phyloP scores from a whole-genome alignment of 2,113 vertebrate genomes.

The Lepus timidus region DNA sequence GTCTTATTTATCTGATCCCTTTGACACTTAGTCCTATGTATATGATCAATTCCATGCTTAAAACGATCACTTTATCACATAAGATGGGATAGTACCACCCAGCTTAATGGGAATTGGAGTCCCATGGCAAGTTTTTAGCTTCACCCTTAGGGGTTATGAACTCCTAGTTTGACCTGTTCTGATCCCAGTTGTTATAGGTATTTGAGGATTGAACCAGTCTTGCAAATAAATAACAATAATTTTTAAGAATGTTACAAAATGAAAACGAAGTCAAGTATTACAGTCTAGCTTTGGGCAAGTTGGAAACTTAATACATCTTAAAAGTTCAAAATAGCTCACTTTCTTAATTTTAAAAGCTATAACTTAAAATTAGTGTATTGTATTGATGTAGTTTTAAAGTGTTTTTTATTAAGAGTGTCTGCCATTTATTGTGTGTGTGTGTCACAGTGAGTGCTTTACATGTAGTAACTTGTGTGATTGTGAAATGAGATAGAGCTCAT shows the following conservation, averaged over 20 bases:
- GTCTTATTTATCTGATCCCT: too few relatives aligned
- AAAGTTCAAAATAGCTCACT: conserved; percentile 52
- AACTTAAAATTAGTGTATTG: conserved; percentile 38
- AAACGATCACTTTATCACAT: too few relatives aligned
- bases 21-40: too few relatives aligned
- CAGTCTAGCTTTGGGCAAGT: conserved; percentile 35
- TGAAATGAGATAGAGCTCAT: conserved; percentile 36
- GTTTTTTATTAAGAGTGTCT: background rate
- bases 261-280: conserved; percentile 37
- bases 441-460: background rate
- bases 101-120: too few relatives aligned
- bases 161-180: too few relatives aligned
- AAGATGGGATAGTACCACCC: too few relatives aligned
- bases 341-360: conserved; percentile 10
- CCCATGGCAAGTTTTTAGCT: too few relatives aligned
- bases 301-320: conserved; percentile 35
- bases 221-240: too few relatives aligned
- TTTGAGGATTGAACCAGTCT: too few relatives aligned
- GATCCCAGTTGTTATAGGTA: too few relatives aligned
- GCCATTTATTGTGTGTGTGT: conserved; percentile 19
- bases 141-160: too few relatives aligned
- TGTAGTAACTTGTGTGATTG: conserved; percentile 13
- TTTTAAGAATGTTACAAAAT: background rate
- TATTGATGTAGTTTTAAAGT: conserved; percentile 23
- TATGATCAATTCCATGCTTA: too few relatives aligned